Percentiles rank a stretch among this genome's conserved stretches.
Evolutionary conservation across 2,113 vertebrate species (phyloP).

Genomic region (Grallaria varia): DNA sequence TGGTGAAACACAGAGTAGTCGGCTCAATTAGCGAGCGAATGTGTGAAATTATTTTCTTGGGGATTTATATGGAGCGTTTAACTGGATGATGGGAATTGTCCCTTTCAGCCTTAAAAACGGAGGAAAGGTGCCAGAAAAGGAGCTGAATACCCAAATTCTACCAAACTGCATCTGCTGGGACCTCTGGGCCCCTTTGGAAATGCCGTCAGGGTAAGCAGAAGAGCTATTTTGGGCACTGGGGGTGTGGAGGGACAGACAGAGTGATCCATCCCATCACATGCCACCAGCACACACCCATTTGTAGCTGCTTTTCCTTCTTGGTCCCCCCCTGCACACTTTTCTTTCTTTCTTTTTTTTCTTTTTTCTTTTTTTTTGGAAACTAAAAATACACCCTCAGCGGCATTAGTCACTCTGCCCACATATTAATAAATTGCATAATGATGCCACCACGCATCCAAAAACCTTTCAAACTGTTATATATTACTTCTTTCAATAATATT

Average conservation of each 20-base stretch:
- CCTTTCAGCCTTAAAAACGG: slow-evolving; percentile 9
- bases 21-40: slow-evolving; percentile 22
- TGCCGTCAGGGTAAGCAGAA: neutral
- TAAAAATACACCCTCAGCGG: slow-evolving; percentile 59
- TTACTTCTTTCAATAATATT: slow-evolving; percentile 66
- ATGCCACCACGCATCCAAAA: slow-evolving; percentile 67
- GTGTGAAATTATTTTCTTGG: slow-evolving; percentile 50
- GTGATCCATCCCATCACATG: neutral
- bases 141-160: neutral
- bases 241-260: neutral
- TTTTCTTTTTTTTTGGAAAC: neutral
- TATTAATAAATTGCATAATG: slow-evolving; percentile 71
- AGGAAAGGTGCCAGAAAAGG: slow-evolving; percentile 10
- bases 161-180: neutral
- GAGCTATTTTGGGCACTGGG: neutral
- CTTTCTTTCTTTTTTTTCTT: neutral
- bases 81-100: slow-evolving; percentile 33
- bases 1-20: slow-evolving; percentile 30
- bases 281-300: slow-evolving; percentile 25
- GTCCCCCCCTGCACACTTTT: neutral
- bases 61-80: slow-evolving; percentile 20
- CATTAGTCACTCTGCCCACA: slow-evolving; percentile 69
- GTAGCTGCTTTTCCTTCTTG: slow-evolving; percentile 17
- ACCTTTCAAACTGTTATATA: slow-evolving; percentile 64
- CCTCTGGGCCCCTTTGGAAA: neutral